Conservation (phyloP, 2,113 vertebrate species). For the Melospiza georgiana region DNA sequence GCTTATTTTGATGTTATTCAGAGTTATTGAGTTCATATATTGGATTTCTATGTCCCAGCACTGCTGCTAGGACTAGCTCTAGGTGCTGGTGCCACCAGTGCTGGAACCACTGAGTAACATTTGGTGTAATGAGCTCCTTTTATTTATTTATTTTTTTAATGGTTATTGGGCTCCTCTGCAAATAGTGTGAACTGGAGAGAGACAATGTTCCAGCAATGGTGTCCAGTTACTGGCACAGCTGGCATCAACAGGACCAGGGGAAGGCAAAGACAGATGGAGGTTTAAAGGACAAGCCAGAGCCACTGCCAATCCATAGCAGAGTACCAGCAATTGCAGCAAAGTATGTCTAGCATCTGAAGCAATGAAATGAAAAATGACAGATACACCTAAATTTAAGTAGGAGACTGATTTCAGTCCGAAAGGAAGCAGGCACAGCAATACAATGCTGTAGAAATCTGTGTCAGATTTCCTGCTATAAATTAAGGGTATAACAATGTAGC, state of each 20-base stretch:
- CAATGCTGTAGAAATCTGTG: not conserved
- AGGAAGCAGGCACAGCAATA: not conserved
- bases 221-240: not conserved
- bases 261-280: constrained; percentile 31
- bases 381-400: not conserved
- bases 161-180: not conserved
- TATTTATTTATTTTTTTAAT: not conserved
- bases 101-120: not conserved
- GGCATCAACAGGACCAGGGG: not conserved
- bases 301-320: not conserved
- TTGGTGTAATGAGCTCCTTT: not conserved
- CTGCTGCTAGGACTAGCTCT: not conserved
- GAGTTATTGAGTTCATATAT: not conserved
- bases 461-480: constrained; percentile 25
- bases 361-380: constrained; percentile 8
- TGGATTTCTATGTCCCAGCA: not conserved
- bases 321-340: not conserved
- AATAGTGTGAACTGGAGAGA: not conserved
- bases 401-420: not conserved
- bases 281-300: not conserved
- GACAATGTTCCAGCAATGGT: not conserved
- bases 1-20: not conserved
- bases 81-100: not conserved
- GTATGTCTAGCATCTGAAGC: not conserved
- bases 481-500: not conserved